Base-by-base conservation (phyloP, 2,888 invertebrate genomes). In the Alloplasta piceator region DNA sequence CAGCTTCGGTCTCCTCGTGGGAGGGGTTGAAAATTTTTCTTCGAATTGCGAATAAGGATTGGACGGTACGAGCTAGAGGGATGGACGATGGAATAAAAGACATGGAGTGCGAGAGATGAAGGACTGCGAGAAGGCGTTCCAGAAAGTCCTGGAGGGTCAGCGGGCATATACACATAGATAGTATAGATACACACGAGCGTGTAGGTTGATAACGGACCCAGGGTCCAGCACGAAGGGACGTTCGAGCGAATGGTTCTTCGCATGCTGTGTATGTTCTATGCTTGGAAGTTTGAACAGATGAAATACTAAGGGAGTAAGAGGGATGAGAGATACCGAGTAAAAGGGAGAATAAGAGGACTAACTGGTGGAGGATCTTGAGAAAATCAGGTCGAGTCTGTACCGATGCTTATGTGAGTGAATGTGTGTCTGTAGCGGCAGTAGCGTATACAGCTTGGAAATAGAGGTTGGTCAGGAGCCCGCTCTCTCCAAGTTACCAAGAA, bases 381-480 rank as follows among this genome's bases (percentile, higher is more conserved):
- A 82, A 82, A 82, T 75, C 74, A 68, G 82, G 82, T 82, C 82
- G 82, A 78, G 80, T 61, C 71, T 56, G 36, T 26, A 26, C 26
- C 60, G 50, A 48, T 58, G 6, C 10, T n/a, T n/a, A 6, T 43
- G 43, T 43, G 43, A 2, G 43, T 43, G 43, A 1, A 4, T 43
- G 43, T 46, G 38, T 61, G 9, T 56, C 10, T 56, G 36, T 6
- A 58, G 55, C 60, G 38, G 61, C 70, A 79, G 74, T 61, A 55
- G 60, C 66, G 26, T 26, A 26, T 26, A 26, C 3, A 66, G 56
- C 64, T 39, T 58, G 71, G 71, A 82, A 82, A 78, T 78, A 78
- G 75, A 78, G 78, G 82, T 71, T 78, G 82, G 82, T 78, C 78
- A 75, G 78, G 75, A 56, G 75, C 52, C 61, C 70, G 58, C 76